phyloP scores from a whole-genome alignment of 2,888 invertebrate species.

The Myopa tessellatipennis region DNA sequence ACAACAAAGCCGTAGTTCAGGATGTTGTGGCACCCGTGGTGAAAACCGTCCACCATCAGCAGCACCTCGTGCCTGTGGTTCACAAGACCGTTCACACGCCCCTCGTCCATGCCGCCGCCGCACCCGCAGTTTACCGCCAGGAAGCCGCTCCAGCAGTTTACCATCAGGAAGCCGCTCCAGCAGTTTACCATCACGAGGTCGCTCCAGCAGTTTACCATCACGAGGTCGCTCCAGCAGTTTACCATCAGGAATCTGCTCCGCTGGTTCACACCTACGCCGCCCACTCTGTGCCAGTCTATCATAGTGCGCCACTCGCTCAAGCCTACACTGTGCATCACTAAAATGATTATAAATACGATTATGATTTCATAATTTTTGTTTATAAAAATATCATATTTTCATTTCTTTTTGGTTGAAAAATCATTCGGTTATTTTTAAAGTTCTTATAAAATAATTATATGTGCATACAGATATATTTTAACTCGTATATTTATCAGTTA shows the following conservation, averaged over 20 bases:
- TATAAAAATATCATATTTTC: neutral
- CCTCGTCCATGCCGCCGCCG: constrained; percentile 18
- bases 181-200: constrained; percentile 33
- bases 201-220: constrained; percentile 34
- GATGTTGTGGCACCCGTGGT: constrained; percentile 52
- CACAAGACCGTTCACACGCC: neutral
- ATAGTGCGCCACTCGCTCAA: constrained; percentile 3
- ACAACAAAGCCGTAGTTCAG: constrained; percentile 66
- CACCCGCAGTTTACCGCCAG: constrained; percentile 28
- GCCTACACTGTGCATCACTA: constrained; percentile 18
- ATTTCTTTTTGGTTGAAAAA: neutral
- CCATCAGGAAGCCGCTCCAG: constrained; percentile 20
- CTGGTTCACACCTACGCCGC: constrained; percentile 16
- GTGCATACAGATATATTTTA: no score
- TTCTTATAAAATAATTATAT: neutral
- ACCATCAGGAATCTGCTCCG: constrained; percentile 43
- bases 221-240: constrained; percentile 33
- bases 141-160: constrained; percentile 36
- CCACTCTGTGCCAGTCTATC: constrained; percentile 20
- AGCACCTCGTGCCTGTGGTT: constrained; percentile 45
- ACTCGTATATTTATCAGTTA: no score
- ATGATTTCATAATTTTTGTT: neutral
- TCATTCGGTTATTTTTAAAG: neutral
- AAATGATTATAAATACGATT: neutral
- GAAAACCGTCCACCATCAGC: constrained; percentile 39